A percentile compares a stretch with the other conserved stretches of the same genome.
These are phyloP conservation scores for Tokudaia tokunoshimensis DNA, from an alignment of 2,797 vertebrate genomes.

Conservation along the genomic window DNA sequence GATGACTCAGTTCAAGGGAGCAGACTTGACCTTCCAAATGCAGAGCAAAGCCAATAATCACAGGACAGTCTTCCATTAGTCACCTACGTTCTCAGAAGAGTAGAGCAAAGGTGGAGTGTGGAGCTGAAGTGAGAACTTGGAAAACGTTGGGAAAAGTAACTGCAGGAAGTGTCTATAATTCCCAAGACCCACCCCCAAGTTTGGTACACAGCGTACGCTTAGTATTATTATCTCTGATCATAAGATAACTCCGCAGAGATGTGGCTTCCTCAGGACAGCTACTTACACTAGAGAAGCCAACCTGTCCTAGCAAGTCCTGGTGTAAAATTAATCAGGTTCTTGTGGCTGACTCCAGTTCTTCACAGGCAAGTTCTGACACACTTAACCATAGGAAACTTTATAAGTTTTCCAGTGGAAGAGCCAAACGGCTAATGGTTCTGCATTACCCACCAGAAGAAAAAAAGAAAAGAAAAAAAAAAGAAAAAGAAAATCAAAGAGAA, in stretches of 20 bases:
- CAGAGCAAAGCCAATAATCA: neutral
- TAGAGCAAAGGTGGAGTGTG: neutral
- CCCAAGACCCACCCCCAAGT: conserved; percentile 29
- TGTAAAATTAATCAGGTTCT: conserved; percentile 85
- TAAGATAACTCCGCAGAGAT: conserved; percentile 47
- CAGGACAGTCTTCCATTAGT: conserved; percentile 14
- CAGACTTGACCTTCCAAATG: conserved; percentile 17
- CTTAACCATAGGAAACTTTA: conserved; percentile 82
- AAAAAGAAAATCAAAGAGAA: conserved; percentile 83
- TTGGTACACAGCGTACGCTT: conserved; percentile 1
- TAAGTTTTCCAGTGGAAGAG: conserved; percentile 85
- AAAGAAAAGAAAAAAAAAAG: conserved; percentile 46
- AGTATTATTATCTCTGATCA: conserved; percentile 35
- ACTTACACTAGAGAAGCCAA: conserved; percentile 66
- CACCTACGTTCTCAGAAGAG: neutral
- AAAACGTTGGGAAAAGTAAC: neutral
- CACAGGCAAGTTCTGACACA: conserved; percentile 87
- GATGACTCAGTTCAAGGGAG: neutral
- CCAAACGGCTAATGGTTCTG: conserved; percentile 82
- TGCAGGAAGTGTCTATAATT: neutral
- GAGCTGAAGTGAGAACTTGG: neutral
- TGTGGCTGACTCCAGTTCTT: conserved; percentile 80
- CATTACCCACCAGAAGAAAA: conserved; percentile 64
- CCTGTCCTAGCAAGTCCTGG: conserved; percentile 86
- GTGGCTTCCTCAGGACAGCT: conserved; percentile 43